Conservation (phyloP, 1,140 invertebrate species). For the Aphaenogaster floridana region DNA sequence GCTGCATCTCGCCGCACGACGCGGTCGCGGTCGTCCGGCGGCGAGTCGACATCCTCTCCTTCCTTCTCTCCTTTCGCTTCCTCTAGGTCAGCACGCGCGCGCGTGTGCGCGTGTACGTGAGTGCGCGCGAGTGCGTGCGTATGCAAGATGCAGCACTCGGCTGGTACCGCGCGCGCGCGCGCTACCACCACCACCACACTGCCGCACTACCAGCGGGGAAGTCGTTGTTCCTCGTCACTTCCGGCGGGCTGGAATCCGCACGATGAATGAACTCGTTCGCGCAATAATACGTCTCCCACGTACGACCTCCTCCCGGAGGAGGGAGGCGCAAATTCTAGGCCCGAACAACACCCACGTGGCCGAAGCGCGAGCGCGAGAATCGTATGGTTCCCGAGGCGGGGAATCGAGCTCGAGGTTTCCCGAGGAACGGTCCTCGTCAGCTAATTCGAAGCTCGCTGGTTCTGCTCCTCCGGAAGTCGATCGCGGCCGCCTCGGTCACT, state of each 20-base stretch:
- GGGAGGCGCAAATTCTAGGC: constrained; percentile 54
- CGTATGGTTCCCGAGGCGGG: neutral
- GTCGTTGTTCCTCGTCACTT: constrained; percentile 66
- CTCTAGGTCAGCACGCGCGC: constrained; percentile 47
- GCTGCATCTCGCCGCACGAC: constrained; percentile 65
- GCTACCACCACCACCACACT: neutral
- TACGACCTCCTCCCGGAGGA: constrained; percentile 59
- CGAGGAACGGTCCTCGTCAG: neutral
- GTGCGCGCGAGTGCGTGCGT: neutral
- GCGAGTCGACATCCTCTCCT: constrained; percentile 60
- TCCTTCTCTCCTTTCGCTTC: constrained; percentile 59
- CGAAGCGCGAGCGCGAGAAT: neutral
- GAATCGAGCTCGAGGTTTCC: neutral
- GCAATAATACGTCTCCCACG: constrained; percentile 67
- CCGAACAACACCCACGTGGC: constrained; percentile 76
- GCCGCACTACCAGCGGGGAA: constrained; percentile 41
- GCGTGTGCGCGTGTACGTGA: neutral
- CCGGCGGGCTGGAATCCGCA: constrained; percentile 70
- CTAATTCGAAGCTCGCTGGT: neutral
- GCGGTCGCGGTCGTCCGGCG: constrained; percentile 55
- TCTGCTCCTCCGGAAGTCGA: neutral
- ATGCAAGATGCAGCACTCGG: no score
- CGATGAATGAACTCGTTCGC: constrained; percentile 73
- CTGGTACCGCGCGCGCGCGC: no score
- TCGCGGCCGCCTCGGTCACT: neutral